Conservation (phyloP, 2,113 vertebrate genomes). For the Malurus melanocephalus region DNA sequence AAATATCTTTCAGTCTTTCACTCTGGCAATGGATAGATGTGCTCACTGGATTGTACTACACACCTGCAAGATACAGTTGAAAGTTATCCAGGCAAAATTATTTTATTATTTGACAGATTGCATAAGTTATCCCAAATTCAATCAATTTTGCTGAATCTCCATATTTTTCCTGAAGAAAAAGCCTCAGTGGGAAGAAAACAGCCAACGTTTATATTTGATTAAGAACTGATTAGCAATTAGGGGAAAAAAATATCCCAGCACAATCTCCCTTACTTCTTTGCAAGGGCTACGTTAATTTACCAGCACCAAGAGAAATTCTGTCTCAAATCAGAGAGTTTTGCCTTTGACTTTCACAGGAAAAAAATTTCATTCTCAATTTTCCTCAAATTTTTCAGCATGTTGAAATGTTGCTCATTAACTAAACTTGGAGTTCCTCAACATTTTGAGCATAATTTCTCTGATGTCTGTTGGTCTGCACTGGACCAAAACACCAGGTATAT, state of each 20-base stretch:
- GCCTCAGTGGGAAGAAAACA: neutral
- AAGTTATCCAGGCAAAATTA: neutral
- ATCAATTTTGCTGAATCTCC: neutral
- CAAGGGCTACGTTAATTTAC: neutral
- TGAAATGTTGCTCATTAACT: neutral
- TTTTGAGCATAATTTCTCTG: neutral
- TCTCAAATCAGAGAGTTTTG: neutral
- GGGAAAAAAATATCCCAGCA: neutral
- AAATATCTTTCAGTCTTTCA: neutral
- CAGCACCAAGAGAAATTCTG: neutral
- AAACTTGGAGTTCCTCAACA: neutral
- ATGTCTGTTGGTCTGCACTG: neutral
- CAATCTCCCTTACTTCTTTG: neutral
- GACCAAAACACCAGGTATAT: neutral
- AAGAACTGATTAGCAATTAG: neutral
- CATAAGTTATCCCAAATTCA: neutral
- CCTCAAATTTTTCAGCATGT: accelerated
- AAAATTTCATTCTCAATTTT: neutral
- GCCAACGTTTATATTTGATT: neutral
- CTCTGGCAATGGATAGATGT: neutral
- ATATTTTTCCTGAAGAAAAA: neutral
- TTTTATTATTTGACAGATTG: neutral
- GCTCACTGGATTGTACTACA: neutral
- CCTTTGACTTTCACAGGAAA: neutral
- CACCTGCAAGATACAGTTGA: neutral